Evolutionary conservation across 2,888 invertebrate genomes (phyloP).

Genomic region (Lamellibrachia columna): DNA sequence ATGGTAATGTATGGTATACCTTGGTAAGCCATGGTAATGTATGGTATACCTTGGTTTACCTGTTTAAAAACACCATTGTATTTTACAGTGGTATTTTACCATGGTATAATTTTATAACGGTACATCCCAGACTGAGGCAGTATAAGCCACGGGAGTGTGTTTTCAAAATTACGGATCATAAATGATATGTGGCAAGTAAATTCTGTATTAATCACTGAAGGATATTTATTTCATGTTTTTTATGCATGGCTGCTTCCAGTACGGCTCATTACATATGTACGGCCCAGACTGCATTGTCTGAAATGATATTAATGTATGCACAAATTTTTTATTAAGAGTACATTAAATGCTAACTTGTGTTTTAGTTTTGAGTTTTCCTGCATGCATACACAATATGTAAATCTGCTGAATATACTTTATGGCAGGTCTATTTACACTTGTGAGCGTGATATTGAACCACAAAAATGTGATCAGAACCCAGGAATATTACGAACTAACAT

Average conservation of each 20-base stretch:
- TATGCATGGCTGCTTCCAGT: neutral
- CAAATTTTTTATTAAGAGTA: neutral
- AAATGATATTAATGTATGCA: constrained; percentile 16
- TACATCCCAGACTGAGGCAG: neutral
- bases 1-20: too few species aligned
- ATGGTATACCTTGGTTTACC: too few species aligned
- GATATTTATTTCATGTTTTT: constrained; percentile 3
- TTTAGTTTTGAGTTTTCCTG: neutral
- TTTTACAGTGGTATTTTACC: too few species aligned
- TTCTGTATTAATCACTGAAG: neutral
- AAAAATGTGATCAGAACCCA: neutral
- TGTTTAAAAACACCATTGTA: too few species aligned
- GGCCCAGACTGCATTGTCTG: neutral
- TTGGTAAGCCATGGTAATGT: too few species aligned
- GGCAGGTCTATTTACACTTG: neutral
- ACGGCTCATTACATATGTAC: neutral
- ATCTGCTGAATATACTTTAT: neutral
- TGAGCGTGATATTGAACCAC: neutral
- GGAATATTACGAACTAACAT: neutral
- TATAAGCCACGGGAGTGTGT: neutral
- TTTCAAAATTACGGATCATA: neutral
- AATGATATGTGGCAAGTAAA: neutral
- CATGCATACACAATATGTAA: neutral
- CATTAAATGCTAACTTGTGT: neutral
- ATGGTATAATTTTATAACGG: too few species aligned